Conservation (phyloP, 1,140 invertebrate genomes). For the Trichonephila clavipes region DNA sequence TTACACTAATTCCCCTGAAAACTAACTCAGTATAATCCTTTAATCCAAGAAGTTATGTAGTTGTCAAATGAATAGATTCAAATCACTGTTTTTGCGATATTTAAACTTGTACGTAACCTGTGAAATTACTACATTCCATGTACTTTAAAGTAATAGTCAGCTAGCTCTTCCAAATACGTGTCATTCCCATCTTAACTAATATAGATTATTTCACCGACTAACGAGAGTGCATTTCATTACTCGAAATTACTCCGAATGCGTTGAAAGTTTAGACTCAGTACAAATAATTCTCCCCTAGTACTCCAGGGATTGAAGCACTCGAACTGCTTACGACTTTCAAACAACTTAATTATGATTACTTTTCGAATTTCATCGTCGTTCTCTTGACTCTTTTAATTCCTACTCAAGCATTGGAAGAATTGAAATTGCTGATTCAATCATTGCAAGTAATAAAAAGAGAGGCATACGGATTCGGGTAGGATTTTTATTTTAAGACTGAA, state of each 20-base stretch:
- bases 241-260: neutral
- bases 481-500: too few species aligned
- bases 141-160: neutral
- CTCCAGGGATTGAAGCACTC: neutral
- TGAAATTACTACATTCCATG: too few species aligned
- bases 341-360: neutral
- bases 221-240: neutral
- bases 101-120: neutral
- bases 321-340: neutral
- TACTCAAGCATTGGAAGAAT: neutral
- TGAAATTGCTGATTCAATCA: neutral
- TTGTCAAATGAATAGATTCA: neutral
- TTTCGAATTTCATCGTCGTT: neutral
- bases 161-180: neutral
- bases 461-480: too few species aligned
- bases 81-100: neutral
- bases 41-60: neutral
- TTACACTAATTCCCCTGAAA: too few species aligned
- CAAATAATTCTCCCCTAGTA: neutral
- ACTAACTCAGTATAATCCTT: neutral
- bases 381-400: neutral
- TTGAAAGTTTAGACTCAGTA: neutral
- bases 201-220: neutral
- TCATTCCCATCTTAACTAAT: neutral
- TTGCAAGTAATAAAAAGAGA: neutral